These are phyloP conservation scores for Magallana nippona DNA, from an alignment of 2,888 invertebrate species.

Conservation along the genomic window DNA sequence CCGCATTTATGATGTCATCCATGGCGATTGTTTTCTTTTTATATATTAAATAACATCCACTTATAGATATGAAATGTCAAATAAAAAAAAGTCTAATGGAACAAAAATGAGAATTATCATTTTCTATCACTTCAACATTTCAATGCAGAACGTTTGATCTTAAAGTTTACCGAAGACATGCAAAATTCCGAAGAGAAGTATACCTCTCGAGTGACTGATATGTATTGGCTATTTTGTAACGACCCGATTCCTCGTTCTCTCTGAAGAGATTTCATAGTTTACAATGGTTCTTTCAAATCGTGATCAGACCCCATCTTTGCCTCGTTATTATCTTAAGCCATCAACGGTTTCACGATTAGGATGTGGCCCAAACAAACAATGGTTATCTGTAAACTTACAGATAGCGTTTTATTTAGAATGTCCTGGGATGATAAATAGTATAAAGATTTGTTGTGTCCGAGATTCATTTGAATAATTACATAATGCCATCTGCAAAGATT, in stretches of 20 bases:
- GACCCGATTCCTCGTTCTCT: too few species aligned
- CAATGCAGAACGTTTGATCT: too few species aligned
- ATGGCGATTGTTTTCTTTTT: slow-evolving; percentile 18
- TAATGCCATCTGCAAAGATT: too few species aligned
- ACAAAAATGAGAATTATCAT: neutral
- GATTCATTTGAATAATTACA: neutral
- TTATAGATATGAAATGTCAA: slow-evolving; percentile 27
- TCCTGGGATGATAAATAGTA: neutral
- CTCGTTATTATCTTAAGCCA: neutral
- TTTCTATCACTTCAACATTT: neutral
- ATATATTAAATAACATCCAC: slow-evolving; percentile 12
- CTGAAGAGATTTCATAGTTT: too few species aligned
- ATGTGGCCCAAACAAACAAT: neutral
- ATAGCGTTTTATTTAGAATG: neutral
- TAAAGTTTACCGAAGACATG: too few species aligned
- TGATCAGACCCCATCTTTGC: too few species aligned
- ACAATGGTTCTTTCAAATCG: too few species aligned
- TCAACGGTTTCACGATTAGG: neutral
- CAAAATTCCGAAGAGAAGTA: too few species aligned
- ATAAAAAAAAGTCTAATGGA: slow-evolving; percentile 12
- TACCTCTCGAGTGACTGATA: too few species aligned
- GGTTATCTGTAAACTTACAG: neutral
- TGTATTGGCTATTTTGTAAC: too few species aligned
- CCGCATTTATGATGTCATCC: slow-evolving; percentile 13
- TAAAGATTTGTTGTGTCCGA: neutral